These are phyloP conservation scores for Leptinotarsa juncta DNA, from an alignment of 2,888 invertebrate species.

Conservation along the genomic window DNA sequence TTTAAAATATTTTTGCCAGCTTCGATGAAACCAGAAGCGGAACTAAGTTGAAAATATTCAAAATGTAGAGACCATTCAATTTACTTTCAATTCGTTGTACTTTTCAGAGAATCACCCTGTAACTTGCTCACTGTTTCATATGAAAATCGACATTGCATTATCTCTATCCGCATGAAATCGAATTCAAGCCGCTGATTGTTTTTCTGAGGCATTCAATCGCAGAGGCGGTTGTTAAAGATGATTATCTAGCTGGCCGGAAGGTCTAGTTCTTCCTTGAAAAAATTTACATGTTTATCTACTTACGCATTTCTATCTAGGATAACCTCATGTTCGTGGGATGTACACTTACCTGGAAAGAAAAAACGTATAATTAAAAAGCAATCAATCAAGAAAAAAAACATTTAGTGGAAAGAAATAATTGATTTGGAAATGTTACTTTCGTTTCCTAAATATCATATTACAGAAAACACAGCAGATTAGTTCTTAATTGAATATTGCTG, in stretches of 20 bases:
- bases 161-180: background rate
- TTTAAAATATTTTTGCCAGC: too few relatives aligned
- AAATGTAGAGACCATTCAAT: too few relatives aligned
- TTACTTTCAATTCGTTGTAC: too few relatives aligned
- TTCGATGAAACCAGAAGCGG: too few relatives aligned
- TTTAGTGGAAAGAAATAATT: background rate
- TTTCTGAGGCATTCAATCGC: constrained; percentile 18
- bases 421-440: background rate
- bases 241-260: constrained; percentile 14
- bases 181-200: constrained; percentile 27
- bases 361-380: constrained; percentile 17
- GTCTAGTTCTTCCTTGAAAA: constrained; percentile 15
- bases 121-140: background rate
- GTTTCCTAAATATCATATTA: too few relatives aligned
- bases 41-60: too few relatives aligned
- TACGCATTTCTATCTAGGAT: constrained; percentile 19
- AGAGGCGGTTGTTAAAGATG: constrained; percentile 17
- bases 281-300: constrained; percentile 26
- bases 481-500: too few relatives aligned
- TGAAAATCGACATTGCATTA: constrained; percentile 11
- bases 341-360: constrained; percentile 26
- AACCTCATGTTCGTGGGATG: constrained; percentile 20
- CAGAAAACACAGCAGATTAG: too few relatives aligned
- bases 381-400: constrained; percentile 1
- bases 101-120: too few relatives aligned